Conservation (phyloP, 2,888 invertebrate genomes). For the Augiades crinisus region DNA sequence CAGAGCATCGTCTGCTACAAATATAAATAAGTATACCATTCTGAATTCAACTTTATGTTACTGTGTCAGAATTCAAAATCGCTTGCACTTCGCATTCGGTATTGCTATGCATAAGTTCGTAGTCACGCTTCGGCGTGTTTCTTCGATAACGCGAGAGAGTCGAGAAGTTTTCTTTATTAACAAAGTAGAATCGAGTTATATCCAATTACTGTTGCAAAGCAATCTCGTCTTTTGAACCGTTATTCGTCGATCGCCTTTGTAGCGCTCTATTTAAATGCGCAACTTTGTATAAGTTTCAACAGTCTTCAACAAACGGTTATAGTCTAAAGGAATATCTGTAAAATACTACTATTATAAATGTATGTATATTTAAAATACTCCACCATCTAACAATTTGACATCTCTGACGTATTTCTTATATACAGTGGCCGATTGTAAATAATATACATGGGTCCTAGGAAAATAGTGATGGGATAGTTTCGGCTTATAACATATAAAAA, state of each 20-base stretch:
- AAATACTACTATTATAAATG: no score
- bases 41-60: not conserved
- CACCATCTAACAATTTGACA: no score
- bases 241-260: not conserved
- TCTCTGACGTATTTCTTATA: no score
- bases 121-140: slow-evolving; percentile 25
- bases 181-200: slow-evolving; percentile 13
- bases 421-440: no score
- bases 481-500: no score
- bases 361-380: no score
- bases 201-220: slow-evolving; percentile 17
- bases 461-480: no score
- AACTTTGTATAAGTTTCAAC: not conserved
- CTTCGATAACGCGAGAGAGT: slow-evolving; percentile 26
- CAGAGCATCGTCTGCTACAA: slow-evolving; percentile 30
- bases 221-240: slow-evolving; percentile 8
- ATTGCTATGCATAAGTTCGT: slow-evolving; percentile 15
- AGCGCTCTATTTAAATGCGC: slow-evolving; percentile 5
- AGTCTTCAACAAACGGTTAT: no score
- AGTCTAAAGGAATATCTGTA: no score
- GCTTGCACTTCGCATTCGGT: not conserved
- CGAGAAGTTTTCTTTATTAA: slow-evolving; percentile 17
- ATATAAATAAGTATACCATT: slow-evolving; percentile 26
- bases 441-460: no score
- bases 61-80: not conserved